These are phyloP conservation scores for Morpho achilles DNA, from an alignment of 2,888 invertebrate genomes.

Conservation along the genomic window DNA sequence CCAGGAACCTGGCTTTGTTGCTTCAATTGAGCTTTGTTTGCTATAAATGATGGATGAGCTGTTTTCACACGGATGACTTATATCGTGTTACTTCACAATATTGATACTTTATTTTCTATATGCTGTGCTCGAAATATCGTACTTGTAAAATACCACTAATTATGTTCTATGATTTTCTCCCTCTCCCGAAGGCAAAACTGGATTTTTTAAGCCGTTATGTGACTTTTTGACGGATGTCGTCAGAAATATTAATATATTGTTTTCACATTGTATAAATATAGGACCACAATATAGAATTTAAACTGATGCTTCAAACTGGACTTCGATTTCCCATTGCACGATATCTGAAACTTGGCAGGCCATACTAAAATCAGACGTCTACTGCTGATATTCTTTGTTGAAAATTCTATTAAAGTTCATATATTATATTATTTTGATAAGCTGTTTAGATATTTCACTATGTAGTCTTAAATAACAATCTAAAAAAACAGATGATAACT, in stretches of 20 bases:
- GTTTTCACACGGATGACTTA: neutral
- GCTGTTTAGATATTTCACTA: too few relatives aligned
- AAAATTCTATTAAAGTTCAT: neutral
- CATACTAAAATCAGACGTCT: constrained; percentile 22
- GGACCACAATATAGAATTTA: too few relatives aligned
- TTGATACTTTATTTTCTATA: neutral
- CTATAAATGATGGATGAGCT: constrained; percentile 15
- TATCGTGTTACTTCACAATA: neutral
- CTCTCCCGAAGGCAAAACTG: too few relatives aligned
- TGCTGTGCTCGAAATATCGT: too few relatives aligned
- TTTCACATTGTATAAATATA: too few relatives aligned
- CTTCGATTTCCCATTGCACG: constrained; percentile 60
- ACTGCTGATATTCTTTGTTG: constrained; percentile 15
- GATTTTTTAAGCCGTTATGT: too few relatives aligned
- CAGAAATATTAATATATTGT: too few relatives aligned
- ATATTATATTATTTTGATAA: too few relatives aligned
- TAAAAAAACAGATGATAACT: too few relatives aligned
- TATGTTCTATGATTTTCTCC: too few relatives aligned
- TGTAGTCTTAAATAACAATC: too few relatives aligned
- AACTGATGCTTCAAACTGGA: constrained; percentile 30
- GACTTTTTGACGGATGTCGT: neutral
- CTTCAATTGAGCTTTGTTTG: constrained; percentile 45
- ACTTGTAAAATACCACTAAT: too few relatives aligned
- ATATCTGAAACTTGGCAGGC: constrained; percentile 63
- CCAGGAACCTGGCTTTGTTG: constrained; percentile 40